Evolutionary conservation across 1,140 invertebrate genomes (phyloP), one percentile per base, ranked within the genome.

Genomic region (Drosophila saltans): DNA sequence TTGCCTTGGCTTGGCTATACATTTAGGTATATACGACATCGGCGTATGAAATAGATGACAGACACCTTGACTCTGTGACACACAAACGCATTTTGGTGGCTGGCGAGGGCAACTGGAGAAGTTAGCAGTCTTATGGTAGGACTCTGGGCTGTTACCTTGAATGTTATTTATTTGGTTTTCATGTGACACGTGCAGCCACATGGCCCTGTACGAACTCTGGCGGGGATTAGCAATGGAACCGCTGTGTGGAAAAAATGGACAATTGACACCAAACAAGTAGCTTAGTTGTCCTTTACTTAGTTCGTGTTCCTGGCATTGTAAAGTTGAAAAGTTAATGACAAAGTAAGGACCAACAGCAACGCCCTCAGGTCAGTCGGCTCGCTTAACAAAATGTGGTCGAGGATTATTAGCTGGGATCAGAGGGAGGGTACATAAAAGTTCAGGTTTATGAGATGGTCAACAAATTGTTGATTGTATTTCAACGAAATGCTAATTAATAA

Each of bases 21-120:
- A 36, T 36, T 16, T 16, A 7, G 3, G 3, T 6, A 7, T 24
- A 48, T 24, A 8, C 45, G 7, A 52, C 45, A 52, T 52, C 45
- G 7, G 33, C 1, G 45, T 48, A 24, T 9, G 10, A 1, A 52
- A 24, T 3, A 4, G 45, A 52, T 24, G 45, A 9, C 68, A 62
- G 48, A 64, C 85, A 88, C 84, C 84, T 88, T 88, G 84, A 89
- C 84, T 78, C 84, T 83, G 70, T 84, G 81, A 81, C 83, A 78
- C 68, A 89, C 77, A 80, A 70, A 78, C 66, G 76, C 66, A 62
- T 58, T 61, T 56, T 24, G 58, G 21, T 62, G 43, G 65, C 21
- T 67, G 62, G 69, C 64, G 33, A 59, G 24, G 57, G 41, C 40
- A 66, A 63, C 40, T 52, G 64, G 39, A 48, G 48, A 39, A 74